Evolutionary conservation across 2,888 invertebrate species (phyloP), one percentile per base, ranked within the genome.

Genomic region (Drosophila neotestacea): DNA sequence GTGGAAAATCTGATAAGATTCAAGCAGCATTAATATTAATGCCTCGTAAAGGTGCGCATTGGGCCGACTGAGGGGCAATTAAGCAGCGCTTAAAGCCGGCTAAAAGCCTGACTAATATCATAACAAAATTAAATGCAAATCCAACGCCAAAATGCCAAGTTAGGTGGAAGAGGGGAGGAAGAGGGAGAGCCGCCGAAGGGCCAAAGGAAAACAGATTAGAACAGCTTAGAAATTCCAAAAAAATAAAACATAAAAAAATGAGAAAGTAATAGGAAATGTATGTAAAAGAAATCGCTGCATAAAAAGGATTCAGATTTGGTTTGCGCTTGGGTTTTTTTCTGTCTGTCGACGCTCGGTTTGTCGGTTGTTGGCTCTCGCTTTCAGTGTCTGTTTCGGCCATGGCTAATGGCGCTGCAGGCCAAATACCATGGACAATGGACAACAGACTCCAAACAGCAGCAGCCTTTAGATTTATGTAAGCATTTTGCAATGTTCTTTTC

Each of bases 351-450:
- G 16, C 16, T 16, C 16, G 41, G 62, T 66, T 68, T 70, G 27
- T 13, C 51, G 7, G 52, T 28, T 38, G 13, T 28, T 16, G 27
- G 36, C 16, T 30, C 36, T 30, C 28, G 56, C 36, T 38, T 38
- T 46, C 72, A 62, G 65, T 39, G 44, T 70, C 50, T 30, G 50
- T 54, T 58, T 72, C 34, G 56, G 77, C 58, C 69, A 69, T 58
- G 79, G 81, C 85, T 88, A 88, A 88, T 84, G 79, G 85, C 69
- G 82, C 89, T 84, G 62, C 87, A 59, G 89, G 89, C 79, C 58
- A 80, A 80, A 71, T 61, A 55, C 42, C 42, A 61, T 67, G 80
- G 71, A 76, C 77, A 79, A 61, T 66, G 72, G 71, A 27, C 58
- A 64, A 54, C 13, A 27, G 50, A 42, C 13, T 39, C 34, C 56